Base-by-base conservation (phyloP, 2,113 vertebrate species). In the Oryzias javanicus region DNA sequence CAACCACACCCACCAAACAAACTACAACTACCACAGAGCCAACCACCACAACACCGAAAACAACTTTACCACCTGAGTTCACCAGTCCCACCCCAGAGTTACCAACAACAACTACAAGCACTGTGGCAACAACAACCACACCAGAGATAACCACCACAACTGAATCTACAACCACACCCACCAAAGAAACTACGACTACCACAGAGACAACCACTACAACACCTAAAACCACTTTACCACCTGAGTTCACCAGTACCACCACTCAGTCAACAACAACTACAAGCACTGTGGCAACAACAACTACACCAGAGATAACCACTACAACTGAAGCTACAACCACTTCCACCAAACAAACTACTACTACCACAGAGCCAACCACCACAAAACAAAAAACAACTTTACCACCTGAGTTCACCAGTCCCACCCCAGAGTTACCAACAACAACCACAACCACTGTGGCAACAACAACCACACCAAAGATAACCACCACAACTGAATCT, bases 341-440 rank as follows among this genome's bases (percentile, higher is more conserved):
- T 35, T 41, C 47, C 0, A 49, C 50, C 6, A 54, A 62, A 14
- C 13, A 42, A 19, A 18, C 25, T 8, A 24, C 42, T 4, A 10
- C 35, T 8, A 54, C 3, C 1, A 24, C 1, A 5, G 5, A 41
- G 0, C 49, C 57, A 13, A 48, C 44, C 17, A 45, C 44, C 10
- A 51, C n/a, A n/a, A n/a, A 22, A 22, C 22, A 22, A 3, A 22
- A 22, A 45, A n/a, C 60, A 19, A 18, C 29, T 2, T 8, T 29
- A 5, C 7, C 47, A 5, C 6, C 27, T 29, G 27, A 29, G 5
- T 29, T 7, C 1, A 29, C 27, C 4, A 29, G 6, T 29, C 0
- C 58, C 0, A 1, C 63, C 1, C 6, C 19, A 4, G 5, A 20
- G 1, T 14, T 41, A 0, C 4, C 5, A 0, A 17, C 57, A 0